These are phyloP conservation scores for Frankliniella intonsa DNA, from an alignment of 2,888 invertebrate genomes.

Conservation along the genomic window DNA sequence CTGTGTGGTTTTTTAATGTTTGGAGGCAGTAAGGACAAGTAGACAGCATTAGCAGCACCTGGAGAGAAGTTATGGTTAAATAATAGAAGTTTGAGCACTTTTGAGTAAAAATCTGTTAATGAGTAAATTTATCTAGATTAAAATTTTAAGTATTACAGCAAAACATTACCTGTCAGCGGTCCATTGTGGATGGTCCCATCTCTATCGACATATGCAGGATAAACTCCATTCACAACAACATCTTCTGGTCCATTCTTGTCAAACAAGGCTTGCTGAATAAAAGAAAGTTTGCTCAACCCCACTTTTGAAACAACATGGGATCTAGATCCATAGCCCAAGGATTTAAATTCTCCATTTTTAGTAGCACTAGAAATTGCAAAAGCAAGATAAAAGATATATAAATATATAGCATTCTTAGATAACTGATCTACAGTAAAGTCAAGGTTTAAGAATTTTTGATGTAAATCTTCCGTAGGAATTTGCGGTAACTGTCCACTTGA, in stretches of 20 bases:
- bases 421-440: constrained; percentile 57
- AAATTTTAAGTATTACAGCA: neutral
- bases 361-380: constrained; percentile 41
- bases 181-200: constrained; percentile 71
- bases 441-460: constrained; percentile 53
- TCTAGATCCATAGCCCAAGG: constrained; percentile 57
- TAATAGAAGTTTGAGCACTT: neutral
- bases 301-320: constrained; percentile 71
- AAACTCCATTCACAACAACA: constrained; percentile 64
- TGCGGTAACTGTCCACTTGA: constrained; percentile 58
- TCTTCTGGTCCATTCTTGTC: constrained; percentile 52
- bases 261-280: constrained; percentile 61
- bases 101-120: no score
- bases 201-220: constrained; percentile 73
- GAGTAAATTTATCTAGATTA: no score
- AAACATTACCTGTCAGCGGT: constrained; percentile 46
- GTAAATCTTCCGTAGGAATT: constrained; percentile 56
- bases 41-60: constrained; percentile 57
- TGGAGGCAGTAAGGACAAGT: constrained; percentile 55
- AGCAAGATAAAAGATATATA: neutral
- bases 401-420: constrained; percentile 48
- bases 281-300: constrained; percentile 62
- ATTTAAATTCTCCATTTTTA: constrained; percentile 44
- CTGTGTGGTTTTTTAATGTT: constrained; percentile 53
- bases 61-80: constrained; percentile 31